Conservation (phyloP, 2,888 invertebrate species). For the Chrysina gloriosa region DNA sequence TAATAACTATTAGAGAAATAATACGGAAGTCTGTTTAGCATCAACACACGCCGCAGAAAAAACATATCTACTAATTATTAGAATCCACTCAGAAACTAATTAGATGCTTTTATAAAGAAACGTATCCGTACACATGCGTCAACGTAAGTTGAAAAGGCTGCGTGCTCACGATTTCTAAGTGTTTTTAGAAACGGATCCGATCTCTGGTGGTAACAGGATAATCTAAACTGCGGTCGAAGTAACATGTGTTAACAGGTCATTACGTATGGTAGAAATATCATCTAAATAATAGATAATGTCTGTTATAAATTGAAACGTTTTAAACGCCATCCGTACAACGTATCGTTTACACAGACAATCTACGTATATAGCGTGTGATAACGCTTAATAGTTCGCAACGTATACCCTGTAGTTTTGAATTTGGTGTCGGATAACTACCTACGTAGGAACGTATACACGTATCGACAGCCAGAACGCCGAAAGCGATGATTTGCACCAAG, state of each 20-base stretch:
- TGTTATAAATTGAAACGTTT: slow-evolving; percentile 42
- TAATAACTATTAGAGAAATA: slow-evolving; percentile 15
- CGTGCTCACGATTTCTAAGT: slow-evolving; percentile 21
- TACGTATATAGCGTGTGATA: slow-evolving; percentile 26
- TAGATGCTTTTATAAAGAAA: slow-evolving; percentile 25
- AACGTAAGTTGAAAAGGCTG: slow-evolving; percentile 25
- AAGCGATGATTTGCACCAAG: slow-evolving; percentile 35
- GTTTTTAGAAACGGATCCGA: slow-evolving; percentile 34
- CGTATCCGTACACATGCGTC: slow-evolving; percentile 24
- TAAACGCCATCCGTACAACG: slow-evolving; percentile 35
- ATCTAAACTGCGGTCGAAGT: slow-evolving; percentile 39
- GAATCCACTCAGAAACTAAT: slow-evolving; percentile 41
- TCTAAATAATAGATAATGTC: slow-evolving; percentile 40
- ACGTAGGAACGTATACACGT: slow-evolving; percentile 3
- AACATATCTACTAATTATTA: slow-evolving; percentile 39
- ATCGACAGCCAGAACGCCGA: slow-evolving; percentile 26
- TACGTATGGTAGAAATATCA: slow-evolving; percentile 40
- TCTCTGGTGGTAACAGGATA: slow-evolving; percentile 35
- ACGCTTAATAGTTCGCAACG: slow-evolving; percentile 30
- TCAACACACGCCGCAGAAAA: slow-evolving; percentile 31
- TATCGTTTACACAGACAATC: slow-evolving; percentile 25
- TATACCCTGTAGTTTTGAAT: background rate
- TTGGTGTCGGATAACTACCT: slow-evolving; percentile 37
- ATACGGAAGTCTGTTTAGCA: slow-evolving; percentile 39
- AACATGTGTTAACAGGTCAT: slow-evolving; percentile 43